These are phyloP conservation scores for Apocrypta bakeri DNA, from an alignment of 1,140 invertebrate genomes.

Conservation along the genomic window DNA sequence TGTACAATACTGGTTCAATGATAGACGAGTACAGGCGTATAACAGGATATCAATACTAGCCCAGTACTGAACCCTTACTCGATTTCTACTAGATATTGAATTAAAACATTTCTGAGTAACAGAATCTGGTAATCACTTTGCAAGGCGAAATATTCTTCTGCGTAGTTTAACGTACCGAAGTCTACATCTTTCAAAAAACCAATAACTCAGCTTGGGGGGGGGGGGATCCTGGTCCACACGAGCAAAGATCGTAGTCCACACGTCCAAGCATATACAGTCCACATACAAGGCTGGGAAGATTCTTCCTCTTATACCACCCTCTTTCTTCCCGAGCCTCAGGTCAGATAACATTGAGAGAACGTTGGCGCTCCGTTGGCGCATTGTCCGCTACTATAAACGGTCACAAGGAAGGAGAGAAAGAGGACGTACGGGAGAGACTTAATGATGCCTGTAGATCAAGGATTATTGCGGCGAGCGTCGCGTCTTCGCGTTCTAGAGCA, in stretches of 20 bases:
- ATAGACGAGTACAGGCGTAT: too few species aligned
- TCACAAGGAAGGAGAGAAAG: neutral
- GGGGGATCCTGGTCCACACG: neutral
- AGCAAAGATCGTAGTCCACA: neutral
- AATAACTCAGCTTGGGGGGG: neutral
- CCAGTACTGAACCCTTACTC: too few species aligned
- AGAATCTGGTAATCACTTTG: too few species aligned
- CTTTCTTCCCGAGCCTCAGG: neutral
- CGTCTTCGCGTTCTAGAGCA: neutral
- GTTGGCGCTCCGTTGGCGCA: slow-evolving; percentile 14
- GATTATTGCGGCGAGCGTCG: slow-evolving; percentile 23
- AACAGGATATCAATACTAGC: too few species aligned
- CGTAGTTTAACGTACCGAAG: neutral
- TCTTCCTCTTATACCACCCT: neutral
- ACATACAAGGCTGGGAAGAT: neutral
- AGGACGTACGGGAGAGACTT: neutral
- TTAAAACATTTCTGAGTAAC: too few species aligned
- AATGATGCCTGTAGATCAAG: slow-evolving; percentile 33
- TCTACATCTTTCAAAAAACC: neutral
- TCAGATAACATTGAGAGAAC: slow-evolving; percentile 5
- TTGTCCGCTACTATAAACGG: neutral
- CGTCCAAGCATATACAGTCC: neutral
- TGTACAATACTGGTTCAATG: too few species aligned
- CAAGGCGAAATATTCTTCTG: neutral
- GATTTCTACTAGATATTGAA: too few species aligned